phyloP scores from a whole-genome alignment of 2,888 invertebrate genomes.

The Blastobasis adustella region DNA sequence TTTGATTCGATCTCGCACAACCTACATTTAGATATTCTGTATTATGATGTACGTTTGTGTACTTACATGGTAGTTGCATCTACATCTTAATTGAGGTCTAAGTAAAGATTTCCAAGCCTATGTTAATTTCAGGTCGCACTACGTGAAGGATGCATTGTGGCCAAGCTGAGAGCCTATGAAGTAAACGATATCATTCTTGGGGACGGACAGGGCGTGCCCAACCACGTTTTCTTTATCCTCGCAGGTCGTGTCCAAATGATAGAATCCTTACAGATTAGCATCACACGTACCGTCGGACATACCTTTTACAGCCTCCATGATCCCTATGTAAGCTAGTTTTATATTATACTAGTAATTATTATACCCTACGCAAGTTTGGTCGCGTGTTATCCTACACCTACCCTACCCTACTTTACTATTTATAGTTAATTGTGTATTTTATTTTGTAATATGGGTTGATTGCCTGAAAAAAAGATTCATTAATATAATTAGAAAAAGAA shows the following conservation, averaged over 20 bases:
- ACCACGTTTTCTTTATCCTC: conserved; percentile 73
- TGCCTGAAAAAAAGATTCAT: too few relatives aligned
- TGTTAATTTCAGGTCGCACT: conserved; percentile 51
- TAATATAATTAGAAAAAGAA: too few relatives aligned
- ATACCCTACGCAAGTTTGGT: neutral
- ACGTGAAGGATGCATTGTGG: conserved; percentile 79
- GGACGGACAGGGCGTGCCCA: conserved; percentile 61
- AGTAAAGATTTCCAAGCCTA: too few relatives aligned
- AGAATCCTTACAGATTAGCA: conserved; percentile 67
- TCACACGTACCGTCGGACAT: conserved; percentile 38
- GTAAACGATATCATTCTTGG: conserved; percentile 73
- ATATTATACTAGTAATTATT: neutral
- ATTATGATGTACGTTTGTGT: too few relatives aligned
- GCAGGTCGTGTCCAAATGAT: conserved; percentile 77
- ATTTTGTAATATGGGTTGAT: too few relatives aligned
- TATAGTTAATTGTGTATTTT: too few relatives aligned
- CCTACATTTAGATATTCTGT: too few relatives aligned
- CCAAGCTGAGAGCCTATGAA: conserved; percentile 74
- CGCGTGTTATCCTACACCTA: too few relatives aligned
- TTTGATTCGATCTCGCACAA: too few relatives aligned
- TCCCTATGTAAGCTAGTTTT: conserved; percentile 45
- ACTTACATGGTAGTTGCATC: too few relatives aligned
- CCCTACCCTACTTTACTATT: too few relatives aligned
- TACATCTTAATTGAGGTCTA: too few relatives aligned
- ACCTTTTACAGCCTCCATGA: conserved; percentile 61